Percentiles rank a stretch among this genome's conserved stretches.
Evolutionary conservation across 2,797 vertebrate species (phyloP).

Genomic region (Sebastes iracundus): DNA sequence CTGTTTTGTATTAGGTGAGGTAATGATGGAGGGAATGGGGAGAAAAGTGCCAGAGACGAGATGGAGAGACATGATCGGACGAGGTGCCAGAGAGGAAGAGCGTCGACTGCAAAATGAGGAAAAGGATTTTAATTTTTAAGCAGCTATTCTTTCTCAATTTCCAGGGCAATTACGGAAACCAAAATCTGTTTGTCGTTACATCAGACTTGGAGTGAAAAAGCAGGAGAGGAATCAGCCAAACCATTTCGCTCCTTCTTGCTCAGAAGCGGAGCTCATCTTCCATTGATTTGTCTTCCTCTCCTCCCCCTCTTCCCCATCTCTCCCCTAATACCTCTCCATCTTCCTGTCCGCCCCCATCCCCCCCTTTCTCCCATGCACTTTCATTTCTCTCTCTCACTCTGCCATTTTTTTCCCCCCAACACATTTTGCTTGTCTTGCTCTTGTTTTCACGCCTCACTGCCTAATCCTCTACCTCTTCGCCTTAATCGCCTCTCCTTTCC

Average conservation of each 20-base stretch:
- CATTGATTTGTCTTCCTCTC: slow-evolving; percentile 8
- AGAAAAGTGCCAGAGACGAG: background rate
- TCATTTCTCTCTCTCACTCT: slow-evolving; percentile 2
- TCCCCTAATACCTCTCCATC: slow-evolving; percentile 29
- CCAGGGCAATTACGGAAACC: background rate
- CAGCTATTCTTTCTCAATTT: slow-evolving; percentile 52
- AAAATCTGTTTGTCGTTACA: background rate
- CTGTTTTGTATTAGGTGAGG: background rate
- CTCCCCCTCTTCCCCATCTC: background rate
- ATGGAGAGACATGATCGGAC: background rate
- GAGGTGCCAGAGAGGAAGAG: background rate
- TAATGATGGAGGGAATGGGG: background rate
- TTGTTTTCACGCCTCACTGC: slow-evolving; percentile 35
- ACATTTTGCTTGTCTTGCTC: slow-evolving; percentile 14
- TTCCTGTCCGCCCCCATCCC: slow-evolving; percentile 13
- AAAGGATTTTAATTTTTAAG: slow-evolving; percentile 33
- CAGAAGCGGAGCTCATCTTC: background rate
- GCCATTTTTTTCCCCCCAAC: background rate
- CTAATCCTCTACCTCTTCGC: slow-evolving; percentile 2
- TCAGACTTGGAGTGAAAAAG: background rate
- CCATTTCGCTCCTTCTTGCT: background rate
- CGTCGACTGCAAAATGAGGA: background rate
- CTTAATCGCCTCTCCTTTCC: background rate
- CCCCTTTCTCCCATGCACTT: background rate
- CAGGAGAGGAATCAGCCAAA: background rate